Conservation (phyloP, 1,140 invertebrate species). For the Dufourea novaeangliae region DNA sequence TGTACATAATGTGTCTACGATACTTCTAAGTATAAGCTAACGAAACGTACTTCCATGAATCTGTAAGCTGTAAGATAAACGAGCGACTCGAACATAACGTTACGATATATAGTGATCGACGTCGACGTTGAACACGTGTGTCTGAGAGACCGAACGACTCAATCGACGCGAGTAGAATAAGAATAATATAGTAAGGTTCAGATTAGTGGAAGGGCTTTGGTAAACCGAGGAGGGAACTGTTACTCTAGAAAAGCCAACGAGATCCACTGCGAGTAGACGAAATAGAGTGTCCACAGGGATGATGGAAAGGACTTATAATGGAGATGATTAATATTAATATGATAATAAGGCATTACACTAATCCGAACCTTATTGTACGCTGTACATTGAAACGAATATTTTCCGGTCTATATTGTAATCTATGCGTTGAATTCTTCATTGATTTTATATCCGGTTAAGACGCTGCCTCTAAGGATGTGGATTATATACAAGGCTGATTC, state of each 20-base stretch:
- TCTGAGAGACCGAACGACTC: constrained; percentile 41
- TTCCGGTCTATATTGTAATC: constrained; percentile 21
- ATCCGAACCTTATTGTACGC: background rate
- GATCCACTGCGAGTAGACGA: too few relatives aligned
- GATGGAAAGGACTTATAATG: too few relatives aligned
- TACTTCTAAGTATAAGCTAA: constrained; percentile 49
- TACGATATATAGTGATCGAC: constrained; percentile 37
- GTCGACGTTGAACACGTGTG: constrained; percentile 56
- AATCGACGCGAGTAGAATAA: constrained; percentile 51
- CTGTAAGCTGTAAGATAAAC: constrained; percentile 62
- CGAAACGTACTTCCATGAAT: constrained; percentile 63
- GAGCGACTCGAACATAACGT: constrained; percentile 45
- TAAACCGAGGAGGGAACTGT: too few relatives aligned
- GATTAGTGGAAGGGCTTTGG: too few relatives aligned
- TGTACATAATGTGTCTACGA: constrained; percentile 59
- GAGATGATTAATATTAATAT: too few relatives aligned
- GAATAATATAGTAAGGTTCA: too few relatives aligned
- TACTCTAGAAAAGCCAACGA: too few relatives aligned
- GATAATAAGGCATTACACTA: background rate
- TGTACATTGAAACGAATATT: constrained; percentile 57
- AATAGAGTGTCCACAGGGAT: too few relatives aligned
- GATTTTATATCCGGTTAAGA: constrained; percentile 38
- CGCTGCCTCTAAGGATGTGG: background rate
- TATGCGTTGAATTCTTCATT: constrained; percentile 28
- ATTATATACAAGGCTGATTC: constrained; percentile 5